Base-by-base conservation (phyloP, 2,888 invertebrate genomes). In the Sinopyrophorus schimmeli region DNA sequence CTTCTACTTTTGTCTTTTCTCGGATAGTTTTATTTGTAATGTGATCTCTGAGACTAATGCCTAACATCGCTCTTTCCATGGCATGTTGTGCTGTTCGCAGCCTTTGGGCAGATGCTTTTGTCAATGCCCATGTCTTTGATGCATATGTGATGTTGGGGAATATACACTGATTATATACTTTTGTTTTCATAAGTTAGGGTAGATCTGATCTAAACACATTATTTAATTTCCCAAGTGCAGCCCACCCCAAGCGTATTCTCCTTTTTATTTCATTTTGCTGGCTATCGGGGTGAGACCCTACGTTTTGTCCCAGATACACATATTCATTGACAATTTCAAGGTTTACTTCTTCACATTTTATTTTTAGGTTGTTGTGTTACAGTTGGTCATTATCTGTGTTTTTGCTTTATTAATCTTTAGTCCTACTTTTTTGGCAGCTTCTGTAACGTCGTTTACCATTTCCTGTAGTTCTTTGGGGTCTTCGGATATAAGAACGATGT, bases 401-500 rank as follows among this genome's bases (percentile, higher is more conserved):
- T 18, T n/a, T n/a, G n/a, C n/a, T n/a, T n/a, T n/a, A n/a, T n/a
- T n/a, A n/a, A n/a, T n/a, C n/a, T n/a, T n/a, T n/a, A n/a, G n/a
- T n/a, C n/a, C n/a, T n/a, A n/a, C n/a, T n/a, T n/a, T n/a, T n/a
- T n/a, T n/a, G n/a, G n/a, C n/a, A n/a, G n/a, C n/a, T n/a, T n/a
- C n/a, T n/a, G n/a, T n/a, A n/a, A n/a, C n/a, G n/a, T n/a, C n/a
- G n/a, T n/a, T n/a, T n/a, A n/a, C n/a, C n/a, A n/a, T n/a, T n/a
- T n/a, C n/a, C n/a, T n/a, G n/a, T n/a, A n/a, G n/a, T n/a, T n/a
- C n/a, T n/a, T n/a, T n/a, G n/a, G n/a, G n/a, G n/a, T n/a, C n/a
- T n/a, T 32, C 20, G 32, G 32, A 28, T 10, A 32, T 32, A 4
- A 32, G 10, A 10, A 16, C 18, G 9, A 32, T 32, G 18, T 32